Percentiles rank a stretch among this genome's conserved stretches.
phyloP scores from a whole-genome alignment of 2,888 invertebrate species.

The Neocrepidodera transversa region DNA sequence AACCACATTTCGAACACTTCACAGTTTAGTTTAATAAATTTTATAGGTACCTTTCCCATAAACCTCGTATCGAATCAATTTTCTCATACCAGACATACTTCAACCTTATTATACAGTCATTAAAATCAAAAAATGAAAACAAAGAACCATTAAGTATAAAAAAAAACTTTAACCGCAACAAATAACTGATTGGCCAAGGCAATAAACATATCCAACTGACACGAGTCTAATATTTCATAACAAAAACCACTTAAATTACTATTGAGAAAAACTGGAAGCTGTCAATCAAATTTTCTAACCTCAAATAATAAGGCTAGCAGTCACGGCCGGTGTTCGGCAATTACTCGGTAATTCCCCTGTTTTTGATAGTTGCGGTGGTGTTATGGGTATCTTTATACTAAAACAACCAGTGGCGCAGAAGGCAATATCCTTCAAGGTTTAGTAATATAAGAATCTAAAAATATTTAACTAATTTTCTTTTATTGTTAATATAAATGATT shows the following conservation, averaged over 20 bases:
- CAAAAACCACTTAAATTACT: slow-evolving; percentile 53
- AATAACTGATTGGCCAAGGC: slow-evolving; percentile 39
- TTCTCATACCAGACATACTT: slow-evolving; percentile 37
- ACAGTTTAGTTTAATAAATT: slow-evolving; percentile 32
- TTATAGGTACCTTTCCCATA: slow-evolving; percentile 35
- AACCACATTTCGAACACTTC: slow-evolving; percentile 24
- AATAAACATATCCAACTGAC: slow-evolving; percentile 44
- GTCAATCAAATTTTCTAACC: slow-evolving; percentile 55
- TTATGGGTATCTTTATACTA: slow-evolving; percentile 8
- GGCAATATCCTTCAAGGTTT: not conserved
- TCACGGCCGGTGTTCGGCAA: slow-evolving; percentile 39
- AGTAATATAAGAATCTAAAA: too few species aligned
- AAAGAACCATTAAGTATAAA: slow-evolving; percentile 39
- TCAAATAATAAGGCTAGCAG: slow-evolving; percentile 44
- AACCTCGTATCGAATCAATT: slow-evolving; percentile 35
- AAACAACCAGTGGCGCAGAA: slow-evolving; percentile 2
- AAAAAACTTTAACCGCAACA: slow-evolving; percentile 38
- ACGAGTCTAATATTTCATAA: slow-evolving; percentile 45
- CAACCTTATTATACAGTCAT: slow-evolving; percentile 35
- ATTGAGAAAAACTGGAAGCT: slow-evolving; percentile 53
- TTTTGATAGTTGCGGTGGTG: slow-evolving; percentile 28
- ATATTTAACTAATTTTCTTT: too few species aligned
- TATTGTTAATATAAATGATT: too few species aligned
- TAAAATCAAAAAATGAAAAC: slow-evolving; percentile 36
- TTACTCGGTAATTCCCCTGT: slow-evolving; percentile 44